A percentile compares a stretch with the other conserved stretches of the same genome.
Evolutionary conservation across 2,113 vertebrate species (phyloP).

Genomic region (Pterocles orientalis): DNA sequence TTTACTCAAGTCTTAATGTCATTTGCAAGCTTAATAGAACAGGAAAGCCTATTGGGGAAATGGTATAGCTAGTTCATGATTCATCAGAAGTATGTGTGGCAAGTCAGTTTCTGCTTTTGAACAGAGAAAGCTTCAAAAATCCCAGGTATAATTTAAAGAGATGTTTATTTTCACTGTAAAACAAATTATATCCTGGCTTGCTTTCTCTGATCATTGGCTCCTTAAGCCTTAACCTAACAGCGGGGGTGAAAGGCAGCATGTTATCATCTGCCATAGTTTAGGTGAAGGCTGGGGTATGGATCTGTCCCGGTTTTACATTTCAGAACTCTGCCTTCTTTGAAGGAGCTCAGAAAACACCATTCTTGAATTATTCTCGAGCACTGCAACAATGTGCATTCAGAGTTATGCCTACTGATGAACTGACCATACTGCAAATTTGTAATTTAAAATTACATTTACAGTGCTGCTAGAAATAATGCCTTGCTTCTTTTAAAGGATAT

Average conservation of each 20-base stretch:
- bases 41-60: neutral
- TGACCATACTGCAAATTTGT: rapidly evolving
- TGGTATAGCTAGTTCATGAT: neutral
- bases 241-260: neutral
- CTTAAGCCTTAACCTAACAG: neutral
- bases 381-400: rapidly evolving
- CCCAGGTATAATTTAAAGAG: neutral
- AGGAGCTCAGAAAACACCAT: neutral
- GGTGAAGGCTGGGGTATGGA: neutral
- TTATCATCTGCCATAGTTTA: neutral
- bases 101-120: neutral
- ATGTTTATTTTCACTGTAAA: neutral
- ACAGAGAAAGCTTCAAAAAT: neutral
- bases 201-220: neutral
- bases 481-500: neutral
- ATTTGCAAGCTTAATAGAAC: neutral
- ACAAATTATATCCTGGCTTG: neutral
- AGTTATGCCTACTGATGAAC: neutral
- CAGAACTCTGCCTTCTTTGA: neutral
- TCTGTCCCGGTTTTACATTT: neutral
- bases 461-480: neutral
- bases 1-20: neutral
- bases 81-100: neutral
- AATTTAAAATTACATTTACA: neutral
- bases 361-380: neutral